Evolutionary conservation across 2,113 vertebrate genomes (phyloP), one percentile per base, ranked within the genome.

Genomic region (Psilopogon haemacephalus): DNA sequence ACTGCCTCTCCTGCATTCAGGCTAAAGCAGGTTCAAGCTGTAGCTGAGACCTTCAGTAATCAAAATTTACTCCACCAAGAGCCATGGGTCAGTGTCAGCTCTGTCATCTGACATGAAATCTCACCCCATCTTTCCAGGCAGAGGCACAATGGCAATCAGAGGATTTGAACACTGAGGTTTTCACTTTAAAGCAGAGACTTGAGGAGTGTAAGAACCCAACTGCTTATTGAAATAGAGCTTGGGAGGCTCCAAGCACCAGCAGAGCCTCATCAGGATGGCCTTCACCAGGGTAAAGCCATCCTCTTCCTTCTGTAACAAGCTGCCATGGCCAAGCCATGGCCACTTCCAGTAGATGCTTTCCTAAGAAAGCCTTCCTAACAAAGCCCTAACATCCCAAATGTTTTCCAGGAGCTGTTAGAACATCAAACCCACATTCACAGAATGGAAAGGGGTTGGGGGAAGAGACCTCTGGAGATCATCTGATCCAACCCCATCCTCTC

Each of bases 291-390:
- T 70, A 73, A 86, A 84, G 44, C 56, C 37, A 37, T 42, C 24
- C 16, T 81, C 68, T 65, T 85, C 52, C 30, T 74, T 44, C 67
- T 46, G 28, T 76, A 70, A 44, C 54, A 37, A 75, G 55, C n/a
- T 84, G 65, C 74, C 27, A 11, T 17, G 58, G 8, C 38, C 70
- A 20, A 37, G 76, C 35, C 78, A 23, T 13, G 30, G 83, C 60
- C 56, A 85, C 75, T 88, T 73, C 62, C 5, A 33, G 71, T 33
- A 82, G 62, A n/a, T 50, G 62, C 76, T 81, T 89, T 89, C 85
- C 74, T 68, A n/a, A 54, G 82, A 62, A 95, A 94, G 73, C 59
- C 60, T 82, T 78, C 35, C 68, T 96, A 95, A 88, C 78, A 67
- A 60, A 94, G 50, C 48, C 83, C 70, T 93, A 91, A 95, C 86